Conservation (phyloP, 92 coral and sea anemone genomes). For the Heteractis magnifica region DNA sequence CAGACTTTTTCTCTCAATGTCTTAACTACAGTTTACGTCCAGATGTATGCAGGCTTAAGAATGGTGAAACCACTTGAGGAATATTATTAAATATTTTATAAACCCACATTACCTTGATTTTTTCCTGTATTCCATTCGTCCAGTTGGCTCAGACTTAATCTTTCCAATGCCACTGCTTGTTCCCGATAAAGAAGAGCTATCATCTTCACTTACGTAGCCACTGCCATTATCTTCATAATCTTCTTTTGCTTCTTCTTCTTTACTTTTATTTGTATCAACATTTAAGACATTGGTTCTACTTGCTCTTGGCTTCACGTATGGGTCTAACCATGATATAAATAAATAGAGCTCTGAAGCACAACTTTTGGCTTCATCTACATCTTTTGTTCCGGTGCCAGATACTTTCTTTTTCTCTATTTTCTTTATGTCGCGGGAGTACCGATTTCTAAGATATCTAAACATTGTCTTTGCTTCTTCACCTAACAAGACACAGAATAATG, state of each 20-base stretch:
- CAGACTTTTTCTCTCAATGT: too few species aligned
- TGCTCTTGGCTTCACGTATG: constrained; percentile 7
- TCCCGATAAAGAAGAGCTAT: too few species aligned
- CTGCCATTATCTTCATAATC: neutral
- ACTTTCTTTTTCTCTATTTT: constrained; percentile 1
- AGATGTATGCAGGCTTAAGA: too few species aligned
- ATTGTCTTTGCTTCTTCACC: constrained; percentile 15
- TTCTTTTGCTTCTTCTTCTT: neutral
- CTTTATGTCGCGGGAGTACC: constrained; percentile 10
- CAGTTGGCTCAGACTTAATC: constrained; percentile 24
- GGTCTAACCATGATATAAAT: constrained; percentile 19
- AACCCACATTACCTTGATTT: constrained; percentile 23
- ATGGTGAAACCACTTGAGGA: too few species aligned
- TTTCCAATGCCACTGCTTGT: neutral
- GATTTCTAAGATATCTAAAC: constrained; percentile 12
- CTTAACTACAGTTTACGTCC: too few species aligned
- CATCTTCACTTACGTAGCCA: neutral
- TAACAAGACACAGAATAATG: neutral
- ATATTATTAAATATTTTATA: neutral
- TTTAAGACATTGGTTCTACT: constrained; percentile 12
- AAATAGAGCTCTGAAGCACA: constrained; percentile 11
- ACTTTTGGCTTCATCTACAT: constrained; percentile 15
- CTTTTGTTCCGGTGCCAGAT: constrained; percentile 15
- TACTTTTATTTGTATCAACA: neutral
- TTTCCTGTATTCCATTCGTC: constrained; percentile 16